These are phyloP conservation scores for Drosophila mauritiana DNA, from an alignment of 1,140 invertebrate genomes.

Conservation along the genomic window DNA sequence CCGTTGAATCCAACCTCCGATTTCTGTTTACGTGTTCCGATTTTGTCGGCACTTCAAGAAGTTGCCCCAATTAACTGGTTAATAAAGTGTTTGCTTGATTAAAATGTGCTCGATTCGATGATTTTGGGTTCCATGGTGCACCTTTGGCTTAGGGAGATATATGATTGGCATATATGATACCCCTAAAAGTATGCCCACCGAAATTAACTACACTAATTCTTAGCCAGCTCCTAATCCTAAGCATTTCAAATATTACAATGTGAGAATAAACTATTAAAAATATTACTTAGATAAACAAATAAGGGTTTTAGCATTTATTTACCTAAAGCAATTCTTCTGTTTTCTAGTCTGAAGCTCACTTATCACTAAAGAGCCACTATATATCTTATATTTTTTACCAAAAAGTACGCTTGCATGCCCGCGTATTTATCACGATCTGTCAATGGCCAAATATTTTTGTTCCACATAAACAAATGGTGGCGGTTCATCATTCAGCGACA, in stretches of 20 bases:
- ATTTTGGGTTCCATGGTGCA: background rate
- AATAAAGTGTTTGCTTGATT: constrained; percentile 32
- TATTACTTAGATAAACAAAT: too few relatives aligned
- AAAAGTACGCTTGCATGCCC: background rate
- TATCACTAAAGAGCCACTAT: background rate
- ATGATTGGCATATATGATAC: background rate
- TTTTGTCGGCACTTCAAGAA: constrained; percentile 3
- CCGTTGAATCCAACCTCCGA: constrained; percentile 13
- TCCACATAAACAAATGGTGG: background rate
- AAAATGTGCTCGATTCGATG: constrained; percentile 3
- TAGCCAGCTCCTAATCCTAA: background rate
- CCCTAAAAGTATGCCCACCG: constrained; percentile 16
- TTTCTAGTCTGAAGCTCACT: background rate
- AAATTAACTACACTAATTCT: too few relatives aligned
- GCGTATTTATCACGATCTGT: constrained; percentile 15
- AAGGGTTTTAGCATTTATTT: too few relatives aligned
- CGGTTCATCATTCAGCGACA: constrained; percentile 17
- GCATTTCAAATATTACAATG: too few relatives aligned
- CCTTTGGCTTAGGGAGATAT: background rate
- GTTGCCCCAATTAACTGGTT: constrained; percentile 18
- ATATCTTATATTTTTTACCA: too few relatives aligned
- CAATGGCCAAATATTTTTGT: constrained; percentile 18
- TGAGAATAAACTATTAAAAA: too few relatives aligned
- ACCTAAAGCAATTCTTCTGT: too few relatives aligned
- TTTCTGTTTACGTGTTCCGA: constrained; percentile 21